Base-by-base conservation (phyloP, 1,140 invertebrate genomes). In the Bombus picipes region DNA sequence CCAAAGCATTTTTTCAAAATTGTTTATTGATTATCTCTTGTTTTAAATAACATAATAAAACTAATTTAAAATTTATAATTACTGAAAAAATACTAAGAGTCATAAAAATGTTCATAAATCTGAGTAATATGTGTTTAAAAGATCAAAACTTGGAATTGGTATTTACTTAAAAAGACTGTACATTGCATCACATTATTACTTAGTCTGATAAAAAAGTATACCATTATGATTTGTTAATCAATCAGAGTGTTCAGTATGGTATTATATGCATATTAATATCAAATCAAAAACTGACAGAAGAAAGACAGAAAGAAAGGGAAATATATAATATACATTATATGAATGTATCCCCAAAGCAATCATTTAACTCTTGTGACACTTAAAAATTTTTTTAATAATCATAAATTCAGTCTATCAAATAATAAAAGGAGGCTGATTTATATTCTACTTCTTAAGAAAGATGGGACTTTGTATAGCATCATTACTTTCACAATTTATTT, bases 131-230 rank as follows among this genome's bases (percentile, higher is more conserved):
- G 68, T 68, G 2, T n/a, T 81, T 15, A 13, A 53, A 47, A 57
- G n/a, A 70, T 32, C 22, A 77, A 70, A 78, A 28, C 37, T 71
- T 70, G 73, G 75, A 83, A 83, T 83, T 83, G 74, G 65, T 70
- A 78, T 83, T 74, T 83, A 68, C 73, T 77, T 70, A 22, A 83
- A 80, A 85, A 85, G 77, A 72, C 83, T 85, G 77, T 72, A 72
- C 32, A 62, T 37, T 73, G 41, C 70, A 85, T 85, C 41, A 73
- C 68, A 47, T 71, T 65, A 57, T 83, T 77, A 41, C 25, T 70
- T 83, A 77, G 62, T 77, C 34, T 53, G 78, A 78, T 41, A 62
- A 41, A n/a, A 65, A 47, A 43, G 32, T 25, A n/a, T 34, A 76
- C 25, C 12, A 43, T 34, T 72, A 72, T 65, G 28, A 72, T 71